Percentiles rank a stretch among this genome's conserved stretches.
phyloP scores from a whole-genome alignment of 2,888 invertebrate species.

The Cephus pygmeus region DNA sequence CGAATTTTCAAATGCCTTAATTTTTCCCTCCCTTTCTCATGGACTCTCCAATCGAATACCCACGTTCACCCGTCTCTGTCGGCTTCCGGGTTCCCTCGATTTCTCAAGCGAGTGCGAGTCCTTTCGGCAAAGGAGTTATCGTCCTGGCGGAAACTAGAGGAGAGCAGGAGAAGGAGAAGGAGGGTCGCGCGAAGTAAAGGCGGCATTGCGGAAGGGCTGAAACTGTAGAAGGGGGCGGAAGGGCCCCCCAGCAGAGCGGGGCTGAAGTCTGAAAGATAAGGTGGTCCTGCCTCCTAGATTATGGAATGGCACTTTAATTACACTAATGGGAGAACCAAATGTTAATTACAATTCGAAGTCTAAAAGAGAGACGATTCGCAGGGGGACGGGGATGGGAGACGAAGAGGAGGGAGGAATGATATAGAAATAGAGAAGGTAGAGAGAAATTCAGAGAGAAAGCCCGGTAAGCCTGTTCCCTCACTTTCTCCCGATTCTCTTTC shows the following conservation, averaged over 20 bases:
- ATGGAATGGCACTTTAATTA: constrained; percentile 80
- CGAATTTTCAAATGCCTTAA: constrained; percentile 1
- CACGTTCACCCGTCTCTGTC: too few species aligned
- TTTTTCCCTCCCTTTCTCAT: neutral
- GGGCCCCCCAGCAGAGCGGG: constrained; percentile 40
- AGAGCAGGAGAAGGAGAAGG: constrained; percentile 34
- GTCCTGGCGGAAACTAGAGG: constrained; percentile 49
- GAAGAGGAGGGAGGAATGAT: constrained; percentile 10
- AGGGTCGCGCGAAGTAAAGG: constrained; percentile 33
- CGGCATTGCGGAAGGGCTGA: constrained; percentile 11
- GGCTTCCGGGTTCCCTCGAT: too few species aligned
- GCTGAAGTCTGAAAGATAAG: constrained; percentile 66
- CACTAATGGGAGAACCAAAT: constrained; percentile 81
- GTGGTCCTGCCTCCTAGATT: constrained; percentile 68
- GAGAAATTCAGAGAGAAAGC: constrained; percentile 15
- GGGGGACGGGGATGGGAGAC: constrained; percentile 25
- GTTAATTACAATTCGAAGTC: constrained; percentile 80
- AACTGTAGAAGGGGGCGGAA: constrained; percentile 23
- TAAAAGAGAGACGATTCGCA: constrained; percentile 69
- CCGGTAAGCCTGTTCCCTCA: too few species aligned
- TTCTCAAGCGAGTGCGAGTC: neutral
- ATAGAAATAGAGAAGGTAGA: constrained; percentile 16
- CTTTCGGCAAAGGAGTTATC: constrained; percentile 56
- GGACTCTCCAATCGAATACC: neutral
- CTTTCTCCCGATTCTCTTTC: too few species aligned